phyloP scores from a whole-genome alignment of 2,797 vertebrate species.

The Xyrichtys novacula region DNA sequence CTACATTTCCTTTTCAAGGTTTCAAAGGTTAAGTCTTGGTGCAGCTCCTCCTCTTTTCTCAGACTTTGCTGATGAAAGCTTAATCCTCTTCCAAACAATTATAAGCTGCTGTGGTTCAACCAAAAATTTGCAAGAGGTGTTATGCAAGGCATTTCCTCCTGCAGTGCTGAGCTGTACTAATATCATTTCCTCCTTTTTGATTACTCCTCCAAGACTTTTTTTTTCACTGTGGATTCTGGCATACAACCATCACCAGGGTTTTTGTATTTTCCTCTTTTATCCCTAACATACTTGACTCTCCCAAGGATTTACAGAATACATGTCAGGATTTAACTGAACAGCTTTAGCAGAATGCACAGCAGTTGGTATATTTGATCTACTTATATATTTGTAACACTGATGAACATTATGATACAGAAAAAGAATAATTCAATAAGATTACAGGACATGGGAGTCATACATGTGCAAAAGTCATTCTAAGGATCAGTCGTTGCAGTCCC shows the following conservation, averaged over 20 bases:
- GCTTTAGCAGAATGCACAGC: not conserved
- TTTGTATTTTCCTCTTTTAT: not conserved
- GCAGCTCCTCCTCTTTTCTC: no score
- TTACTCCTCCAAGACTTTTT: no score
- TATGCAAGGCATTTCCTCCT: not conserved
- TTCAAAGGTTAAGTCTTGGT: no score
- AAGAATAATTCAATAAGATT: not conserved
- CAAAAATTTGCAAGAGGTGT: no score
- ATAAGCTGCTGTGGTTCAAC: slow-evolving; percentile 4
- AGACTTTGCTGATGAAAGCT: slow-evolving; percentile 5
- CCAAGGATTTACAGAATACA: not conserved
- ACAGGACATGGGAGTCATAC: not conserved
- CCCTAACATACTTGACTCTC: not conserved
- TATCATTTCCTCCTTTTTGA: not conserved
- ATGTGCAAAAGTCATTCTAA: not conserved
- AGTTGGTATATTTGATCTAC: not conserved
- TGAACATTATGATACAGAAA: slow-evolving; percentile 1
- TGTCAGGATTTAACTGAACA: not conserved
- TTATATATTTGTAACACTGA: not conserved
- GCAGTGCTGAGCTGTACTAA: not conserved
- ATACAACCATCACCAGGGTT: not conserved
- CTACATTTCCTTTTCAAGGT: no score
- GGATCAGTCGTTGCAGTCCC: slow-evolving; percentile 6
- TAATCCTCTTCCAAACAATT: not conserved
- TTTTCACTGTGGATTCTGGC: no score